phyloP scores from a whole-genome alignment of 1,140 invertebrate species.

The Arctopsyche grandis region DNA sequence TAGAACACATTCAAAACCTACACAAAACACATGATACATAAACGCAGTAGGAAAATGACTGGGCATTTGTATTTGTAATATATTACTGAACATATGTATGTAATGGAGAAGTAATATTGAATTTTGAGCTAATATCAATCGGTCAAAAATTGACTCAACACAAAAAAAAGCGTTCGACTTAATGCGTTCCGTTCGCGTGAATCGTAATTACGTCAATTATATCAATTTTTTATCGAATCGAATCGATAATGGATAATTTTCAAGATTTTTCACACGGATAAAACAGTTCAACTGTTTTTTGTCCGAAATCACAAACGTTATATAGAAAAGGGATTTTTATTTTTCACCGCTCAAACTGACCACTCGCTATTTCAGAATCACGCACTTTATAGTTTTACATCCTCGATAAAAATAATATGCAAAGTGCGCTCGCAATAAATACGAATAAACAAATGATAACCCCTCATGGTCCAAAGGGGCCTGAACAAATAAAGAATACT shows the following conservation, averaged over 20 bases:
- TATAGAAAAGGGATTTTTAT: too few relatives aligned
- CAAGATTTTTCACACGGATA: conserved; percentile 1
- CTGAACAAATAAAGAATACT: neutral
- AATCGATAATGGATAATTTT: conserved; percentile 4
- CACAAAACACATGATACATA: neutral
- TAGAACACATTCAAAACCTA: neutral
- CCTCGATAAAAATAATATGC: conserved; percentile 5
- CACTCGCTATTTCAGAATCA: neutral
- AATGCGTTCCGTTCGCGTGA: neutral
- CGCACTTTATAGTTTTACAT: neutral
- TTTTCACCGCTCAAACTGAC: too few relatives aligned
- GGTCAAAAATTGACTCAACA: neutral
- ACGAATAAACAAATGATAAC: neutral
- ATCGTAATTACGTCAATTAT: neutral
- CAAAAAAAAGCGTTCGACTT: neutral
- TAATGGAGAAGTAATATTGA: conserved; percentile 3
- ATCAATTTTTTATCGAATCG: neutral
- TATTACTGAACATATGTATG: neutral
- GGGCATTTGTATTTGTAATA: neutral
- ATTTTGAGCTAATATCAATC: neutral
- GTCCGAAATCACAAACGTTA: too few relatives aligned
- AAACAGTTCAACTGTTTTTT: neutral
- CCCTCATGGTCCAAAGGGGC: neutral
- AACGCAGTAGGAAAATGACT: conserved; percentile 7
- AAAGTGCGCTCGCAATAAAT: neutral